Conservation (phyloP, 2,113 vertebrate genomes). For the Epinephelus moara region DNA sequence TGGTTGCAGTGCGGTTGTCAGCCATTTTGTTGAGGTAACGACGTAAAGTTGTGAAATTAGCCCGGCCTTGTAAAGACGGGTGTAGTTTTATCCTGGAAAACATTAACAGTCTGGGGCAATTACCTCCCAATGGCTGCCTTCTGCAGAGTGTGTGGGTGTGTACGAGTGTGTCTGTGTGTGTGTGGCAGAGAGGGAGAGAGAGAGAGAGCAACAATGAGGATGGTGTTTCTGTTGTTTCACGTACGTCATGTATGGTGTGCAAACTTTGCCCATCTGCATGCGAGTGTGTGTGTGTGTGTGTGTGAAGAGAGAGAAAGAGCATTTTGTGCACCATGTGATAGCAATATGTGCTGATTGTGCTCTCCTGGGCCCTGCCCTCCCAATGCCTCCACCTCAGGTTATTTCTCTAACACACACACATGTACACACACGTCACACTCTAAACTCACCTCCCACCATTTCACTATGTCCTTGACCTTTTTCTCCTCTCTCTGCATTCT, state of each 20-base stretch:
- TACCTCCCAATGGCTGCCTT: conserved; percentile 69
- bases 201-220: background rate
- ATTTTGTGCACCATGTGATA: conserved; percentile 62
- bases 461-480: conserved; percentile 40
- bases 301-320: conserved; percentile 19
- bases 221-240: conserved; percentile 24
- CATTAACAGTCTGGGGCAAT: conserved; percentile 73
- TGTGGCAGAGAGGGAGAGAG: background rate
- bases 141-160: conserved; percentile 41
- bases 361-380: conserved; percentile 70
- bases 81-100: conserved; percentile 71
- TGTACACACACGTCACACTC: background rate
- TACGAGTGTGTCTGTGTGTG: background rate
- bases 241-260: conserved; percentile 29
- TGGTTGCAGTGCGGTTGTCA: conserved; percentile 39
- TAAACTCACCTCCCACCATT: conserved; percentile 34
- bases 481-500: background rate
- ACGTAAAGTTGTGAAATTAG: conserved; percentile 71
- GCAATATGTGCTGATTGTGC: conserved; percentile 75
- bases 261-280: conserved; percentile 8
- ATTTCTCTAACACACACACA: conserved; percentile 42
- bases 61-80: conserved; percentile 72
- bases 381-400: conserved; percentile 60
- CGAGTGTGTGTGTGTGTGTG: conserved; percentile 13
- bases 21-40: conserved; percentile 67